Conservation (phyloP, 2,113 vertebrate genomes). For the Halcyon malimbica region DNA sequence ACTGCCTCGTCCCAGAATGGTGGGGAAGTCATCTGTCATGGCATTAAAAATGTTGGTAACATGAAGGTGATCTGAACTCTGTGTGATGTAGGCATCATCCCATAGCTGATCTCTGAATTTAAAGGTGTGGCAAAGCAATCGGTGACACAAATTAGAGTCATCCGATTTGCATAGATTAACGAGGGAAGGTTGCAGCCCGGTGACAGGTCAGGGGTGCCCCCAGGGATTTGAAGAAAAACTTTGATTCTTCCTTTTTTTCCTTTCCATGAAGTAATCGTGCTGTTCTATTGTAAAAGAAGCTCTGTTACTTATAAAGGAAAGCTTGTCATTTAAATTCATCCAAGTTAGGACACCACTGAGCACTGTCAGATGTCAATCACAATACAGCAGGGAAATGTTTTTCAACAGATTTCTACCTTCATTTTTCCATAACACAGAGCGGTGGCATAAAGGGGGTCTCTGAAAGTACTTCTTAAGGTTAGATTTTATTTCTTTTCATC, state of each 20-base stretch:
- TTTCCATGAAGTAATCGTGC: constrained; percentile 73
- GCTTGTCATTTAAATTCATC: constrained; percentile 85
- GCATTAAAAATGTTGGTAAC: constrained; percentile 62
- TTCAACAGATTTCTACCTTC: constrained; percentile 80
- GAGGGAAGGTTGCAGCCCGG: constrained; percentile 74
- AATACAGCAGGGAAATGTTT: constrained; percentile 81
- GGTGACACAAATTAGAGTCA: constrained; percentile 75
- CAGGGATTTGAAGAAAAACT: constrained; percentile 79
- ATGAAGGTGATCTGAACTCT: constrained; percentile 69
- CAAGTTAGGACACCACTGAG: constrained; percentile 80
- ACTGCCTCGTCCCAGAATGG: constrained; percentile 59
- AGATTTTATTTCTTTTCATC: constrained; percentile 62
- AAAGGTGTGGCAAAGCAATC: constrained; percentile 77
- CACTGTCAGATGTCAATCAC: constrained; percentile 82
- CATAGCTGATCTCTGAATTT: constrained; percentile 69
- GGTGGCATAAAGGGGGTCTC: constrained; percentile 72
- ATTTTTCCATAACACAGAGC: constrained; percentile 75
- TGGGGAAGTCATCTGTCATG: constrained; percentile 68
- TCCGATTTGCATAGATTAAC: constrained; percentile 83
- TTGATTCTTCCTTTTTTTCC: constrained; percentile 78
- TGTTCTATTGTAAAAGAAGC: constrained; percentile 82
- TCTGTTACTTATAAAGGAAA: constrained; percentile 78
- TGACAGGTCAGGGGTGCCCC: constrained; percentile 76
- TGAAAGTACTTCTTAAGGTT: constrained; percentile 68
- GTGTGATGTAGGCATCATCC: constrained; percentile 69